Evolutionary conservation across 2,888 invertebrate species (phyloP), one percentile per base, ranked within the genome.

Genomic region (Dorcus parallelipipedus): DNA sequence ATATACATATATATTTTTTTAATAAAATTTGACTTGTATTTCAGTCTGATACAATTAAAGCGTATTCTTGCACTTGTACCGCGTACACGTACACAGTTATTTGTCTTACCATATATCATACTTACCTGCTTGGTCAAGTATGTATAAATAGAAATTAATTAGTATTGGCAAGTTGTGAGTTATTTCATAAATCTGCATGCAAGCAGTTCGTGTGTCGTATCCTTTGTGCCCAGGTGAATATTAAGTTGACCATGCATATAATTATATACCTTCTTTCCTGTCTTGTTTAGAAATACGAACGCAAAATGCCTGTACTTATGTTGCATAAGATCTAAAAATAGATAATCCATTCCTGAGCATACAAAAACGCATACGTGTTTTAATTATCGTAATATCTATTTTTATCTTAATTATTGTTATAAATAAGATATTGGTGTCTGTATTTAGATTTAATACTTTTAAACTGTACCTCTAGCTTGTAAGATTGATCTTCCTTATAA

Each of bases 211-310:
- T 64, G 59, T 67, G 64, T 68, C 69, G 71, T 68, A 71, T 73
- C 73, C 72, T 72, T 64, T 73, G 55, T 59, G 64, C 62, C 64
- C 65, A 65, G 62, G 65, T 70, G 73, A 71, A 73, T 72, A 68
- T 70, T 70, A 71, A 71, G 64, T 64, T 62, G 59, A 65, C 52
- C 68, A 65, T 68, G 67, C 70, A 69, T 72, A 67, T 67, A 64
- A 67, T 70, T 67, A 67, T 50, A 43, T 62, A 59, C 60, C 59
- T 61, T 67, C 64, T 69, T 71, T 71, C 71, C 71, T 70, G 71
- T 69, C 61, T 63, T 55, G 60, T 56, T 51, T 55, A 10, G 51
- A 54, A 50, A 61, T 60, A 52, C 39, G 53, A 56, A 66, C 64
- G 65, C 65, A 60, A 64, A 60, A 57, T 59, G 60, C 63, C 64